Percentiles rank a stretch among this genome's conserved stretches.
Conservation (phyloP, 2,113 vertebrate genomes). For the Entelurus aequoreus region DNA sequence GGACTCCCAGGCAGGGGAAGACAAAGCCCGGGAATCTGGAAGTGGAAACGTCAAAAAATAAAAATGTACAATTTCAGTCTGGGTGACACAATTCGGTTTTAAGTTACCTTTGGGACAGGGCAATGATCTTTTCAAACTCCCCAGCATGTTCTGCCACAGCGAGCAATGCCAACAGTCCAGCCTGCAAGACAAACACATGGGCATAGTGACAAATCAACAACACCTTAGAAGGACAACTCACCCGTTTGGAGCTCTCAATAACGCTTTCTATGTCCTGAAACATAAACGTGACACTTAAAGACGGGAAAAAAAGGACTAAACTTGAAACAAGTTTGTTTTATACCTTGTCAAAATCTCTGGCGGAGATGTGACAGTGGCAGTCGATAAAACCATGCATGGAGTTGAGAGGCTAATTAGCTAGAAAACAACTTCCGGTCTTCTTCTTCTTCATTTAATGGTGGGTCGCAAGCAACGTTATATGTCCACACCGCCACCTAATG, state of each 20-base stretch:
- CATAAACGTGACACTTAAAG: not conserved
- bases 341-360: slow-evolving; percentile 68
- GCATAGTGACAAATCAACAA: not conserved
- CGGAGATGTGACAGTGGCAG: slow-evolving; percentile 75
- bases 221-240: slow-evolving; percentile 17
- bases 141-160: slow-evolving; percentile 84
- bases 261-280: slow-evolving; percentile 81
- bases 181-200: slow-evolving; percentile 61
- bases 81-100: too few species aligned
- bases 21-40: slow-evolving; percentile 81
- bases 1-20: slow-evolving; percentile 86
- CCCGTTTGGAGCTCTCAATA: slow-evolving; percentile 79
- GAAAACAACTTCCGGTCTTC: too few species aligned
- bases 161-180: slow-evolving; percentile 78
- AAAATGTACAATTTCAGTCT: not conserved
- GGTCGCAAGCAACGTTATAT: too few species aligned
- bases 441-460: too few species aligned
- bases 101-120: slow-evolving; percentile 79
- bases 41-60: not conserved
- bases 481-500: too few species aligned
- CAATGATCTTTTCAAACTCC: slow-evolving; percentile 88
- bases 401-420: too few species aligned
- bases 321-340: not conserved
- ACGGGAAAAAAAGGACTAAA: not conserved
- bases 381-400: slow-evolving; percentile 64